Evolutionary conservation across 2,888 invertebrate species (phyloP).

Genomic region (Eumacrocentrus americanus): DNA sequence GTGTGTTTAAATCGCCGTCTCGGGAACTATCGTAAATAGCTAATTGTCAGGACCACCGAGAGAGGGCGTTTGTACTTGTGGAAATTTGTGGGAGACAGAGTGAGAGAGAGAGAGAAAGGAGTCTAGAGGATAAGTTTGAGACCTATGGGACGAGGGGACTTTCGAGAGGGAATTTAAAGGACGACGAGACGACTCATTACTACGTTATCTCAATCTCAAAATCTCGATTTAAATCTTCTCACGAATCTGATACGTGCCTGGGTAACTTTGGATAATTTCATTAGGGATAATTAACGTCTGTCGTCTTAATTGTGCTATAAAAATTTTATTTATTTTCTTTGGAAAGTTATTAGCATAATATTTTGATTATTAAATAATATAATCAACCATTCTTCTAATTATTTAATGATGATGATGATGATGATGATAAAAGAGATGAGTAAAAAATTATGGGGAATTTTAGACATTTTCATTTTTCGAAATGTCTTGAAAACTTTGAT

Average conservation of each 20-base stretch:
- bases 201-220: conserved; percentile 15
- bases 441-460: no score
- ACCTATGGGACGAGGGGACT: conserved; percentile 16
- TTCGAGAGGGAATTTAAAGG: conserved; percentile 15
- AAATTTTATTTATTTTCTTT: conserved; percentile 11
- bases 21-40: conserved; percentile 25
- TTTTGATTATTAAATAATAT: background rate
- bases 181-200: conserved; percentile 16
- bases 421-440: no score
- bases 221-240: background rate
- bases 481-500: no score
- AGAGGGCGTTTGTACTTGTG: background rate
- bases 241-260: conserved; percentile 14
- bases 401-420: no score
- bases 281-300: conserved; percentile 6
- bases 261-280: conserved; percentile 15
- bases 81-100: conserved; percentile 18
- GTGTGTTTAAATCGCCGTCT: conserved; percentile 14
- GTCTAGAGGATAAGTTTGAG: conserved; percentile 4
- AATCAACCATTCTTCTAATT: no score
- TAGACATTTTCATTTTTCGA: no score
- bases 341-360: background rate
- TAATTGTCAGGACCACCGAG: conserved; percentile 10
- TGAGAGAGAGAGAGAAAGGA: no score
- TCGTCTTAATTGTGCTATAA: conserved; percentile 9